Conservation (phyloP, 2,113 vertebrate genomes). For the Lophochroa leadbeateri region DNA sequence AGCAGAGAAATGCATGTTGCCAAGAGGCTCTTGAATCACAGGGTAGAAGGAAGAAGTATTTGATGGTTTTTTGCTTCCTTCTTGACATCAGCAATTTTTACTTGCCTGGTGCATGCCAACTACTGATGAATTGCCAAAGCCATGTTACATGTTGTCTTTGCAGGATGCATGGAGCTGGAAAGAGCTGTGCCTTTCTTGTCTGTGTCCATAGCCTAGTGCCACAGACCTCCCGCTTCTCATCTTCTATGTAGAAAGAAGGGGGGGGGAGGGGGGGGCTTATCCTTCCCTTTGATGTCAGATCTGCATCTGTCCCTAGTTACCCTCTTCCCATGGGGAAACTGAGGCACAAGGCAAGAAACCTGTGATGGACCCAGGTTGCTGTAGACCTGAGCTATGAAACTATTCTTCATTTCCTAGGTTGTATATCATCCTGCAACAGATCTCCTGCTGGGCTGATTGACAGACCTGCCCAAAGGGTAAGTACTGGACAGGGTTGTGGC, state of each 20-base stretch:
- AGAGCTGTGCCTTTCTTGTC: neutral
- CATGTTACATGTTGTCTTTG: neutral
- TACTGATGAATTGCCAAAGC: neutral
- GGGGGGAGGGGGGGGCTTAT: rapidly evolving
- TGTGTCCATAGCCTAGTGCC: neutral
- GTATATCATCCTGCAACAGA: neutral
- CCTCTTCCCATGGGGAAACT: neutral
- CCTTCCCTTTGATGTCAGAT: neutral
- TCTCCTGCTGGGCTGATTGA: neutral
- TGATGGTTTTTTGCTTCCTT: neutral
- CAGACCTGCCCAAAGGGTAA: neutral
- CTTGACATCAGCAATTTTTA: neutral
- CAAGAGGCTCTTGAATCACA: neutral
- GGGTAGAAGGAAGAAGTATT: neutral
- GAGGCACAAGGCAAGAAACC: neutral
- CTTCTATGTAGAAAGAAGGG: neutral
- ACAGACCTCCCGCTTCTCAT: neutral
- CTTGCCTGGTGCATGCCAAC: neutral
- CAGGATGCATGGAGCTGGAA: neutral
- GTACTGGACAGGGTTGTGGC: neutral
- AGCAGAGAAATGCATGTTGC: neutral
- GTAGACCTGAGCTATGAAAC: neutral
- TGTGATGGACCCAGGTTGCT: neutral
- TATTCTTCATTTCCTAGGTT: neutral
- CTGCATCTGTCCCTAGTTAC: neutral